Conservation (phyloP, 1,140 invertebrate genomes). For the Euschistus heros region DNA sequence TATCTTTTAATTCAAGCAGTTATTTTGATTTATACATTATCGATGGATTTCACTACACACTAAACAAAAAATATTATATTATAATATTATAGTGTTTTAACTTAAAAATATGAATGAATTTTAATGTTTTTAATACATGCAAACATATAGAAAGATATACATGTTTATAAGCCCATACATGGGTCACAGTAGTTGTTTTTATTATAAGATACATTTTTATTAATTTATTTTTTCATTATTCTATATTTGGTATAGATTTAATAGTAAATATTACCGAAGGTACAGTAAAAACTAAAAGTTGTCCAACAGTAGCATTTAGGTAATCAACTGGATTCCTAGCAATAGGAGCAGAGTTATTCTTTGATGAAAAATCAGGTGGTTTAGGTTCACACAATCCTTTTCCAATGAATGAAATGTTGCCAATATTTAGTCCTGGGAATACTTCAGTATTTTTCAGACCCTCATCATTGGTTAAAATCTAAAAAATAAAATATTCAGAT, state of each 20-base stretch:
- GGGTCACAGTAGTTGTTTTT: too few species aligned
- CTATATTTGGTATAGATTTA: not conserved
- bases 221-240: too few species aligned
- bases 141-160: too few species aligned
- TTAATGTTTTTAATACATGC: too few species aligned
- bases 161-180: too few species aligned
- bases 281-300: slow-evolving; percentile 66
- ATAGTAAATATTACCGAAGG: slow-evolving; percentile 46
- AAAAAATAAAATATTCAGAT: not conserved
- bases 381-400: slow-evolving; percentile 48
- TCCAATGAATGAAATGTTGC: slow-evolving; percentile 47
- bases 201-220: too few species aligned
- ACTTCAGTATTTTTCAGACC: slow-evolving; percentile 16
- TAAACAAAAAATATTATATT: too few species aligned
- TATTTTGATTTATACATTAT: too few species aligned
- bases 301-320: slow-evolving; percentile 64
- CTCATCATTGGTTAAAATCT: slow-evolving; percentile 16
- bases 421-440: slow-evolving; percentile 38
- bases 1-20: too few species aligned
- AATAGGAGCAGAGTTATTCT: slow-evolving; percentile 58
- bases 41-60: too few species aligned
- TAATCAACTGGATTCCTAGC: slow-evolving; percentile 74
- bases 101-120: too few species aligned
- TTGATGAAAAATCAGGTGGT: slow-evolving; percentile 32
- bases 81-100: too few species aligned